These are phyloP conservation scores for Orthosia gothica DNA, from an alignment of 2,888 invertebrate genomes.

Conservation along the genomic window DNA sequence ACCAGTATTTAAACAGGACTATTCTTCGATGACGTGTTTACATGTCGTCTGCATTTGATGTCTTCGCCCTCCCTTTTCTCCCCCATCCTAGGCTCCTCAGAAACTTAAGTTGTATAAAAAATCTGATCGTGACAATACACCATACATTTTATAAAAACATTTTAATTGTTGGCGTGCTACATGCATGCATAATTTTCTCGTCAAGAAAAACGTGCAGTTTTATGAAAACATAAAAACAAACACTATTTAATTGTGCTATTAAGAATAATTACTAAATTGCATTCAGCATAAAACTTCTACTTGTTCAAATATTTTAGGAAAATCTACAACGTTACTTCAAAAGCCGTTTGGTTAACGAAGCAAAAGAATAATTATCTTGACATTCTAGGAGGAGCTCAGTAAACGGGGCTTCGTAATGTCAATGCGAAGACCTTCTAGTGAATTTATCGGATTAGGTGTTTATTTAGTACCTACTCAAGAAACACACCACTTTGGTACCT, in stretches of 20 bases:
- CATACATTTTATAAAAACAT: slow-evolving; percentile 10
- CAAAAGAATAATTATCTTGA: slow-evolving; percentile 47
- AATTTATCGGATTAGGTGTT: slow-evolving; percentile 49
- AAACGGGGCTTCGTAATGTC: slow-evolving; percentile 45
- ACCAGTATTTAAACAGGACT: slow-evolving; percentile 32
- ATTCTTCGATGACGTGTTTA: slow-evolving; percentile 39
- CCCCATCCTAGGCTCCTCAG: not conserved
- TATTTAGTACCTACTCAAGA: slow-evolving; percentile 18
- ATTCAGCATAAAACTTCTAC: not conserved
- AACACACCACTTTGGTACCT: slow-evolving; percentile 14
- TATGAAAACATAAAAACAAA: slow-evolving; percentile 17
- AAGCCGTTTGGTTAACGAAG: slow-evolving; percentile 26
- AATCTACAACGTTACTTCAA: slow-evolving; percentile 14
- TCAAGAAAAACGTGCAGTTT: slow-evolving; percentile 14
- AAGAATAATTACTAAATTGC: not conserved
- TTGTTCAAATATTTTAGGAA: slow-evolving; percentile 9
- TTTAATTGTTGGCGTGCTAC: slow-evolving; percentile 28
- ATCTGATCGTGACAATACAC: slow-evolving; percentile 17
- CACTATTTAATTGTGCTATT: slow-evolving; percentile 15
- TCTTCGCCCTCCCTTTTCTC: not conserved
- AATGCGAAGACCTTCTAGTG: slow-evolving; percentile 51
- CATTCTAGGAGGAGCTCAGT: slow-evolving; percentile 26
- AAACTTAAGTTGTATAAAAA: not conserved
- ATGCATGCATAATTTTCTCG: slow-evolving; percentile 36
- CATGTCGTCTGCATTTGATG: slow-evolving; percentile 38